Evolutionary conservation across 2,797 vertebrate genomes (phyloP).

Genomic region (Myotis pilosus): DNA sequence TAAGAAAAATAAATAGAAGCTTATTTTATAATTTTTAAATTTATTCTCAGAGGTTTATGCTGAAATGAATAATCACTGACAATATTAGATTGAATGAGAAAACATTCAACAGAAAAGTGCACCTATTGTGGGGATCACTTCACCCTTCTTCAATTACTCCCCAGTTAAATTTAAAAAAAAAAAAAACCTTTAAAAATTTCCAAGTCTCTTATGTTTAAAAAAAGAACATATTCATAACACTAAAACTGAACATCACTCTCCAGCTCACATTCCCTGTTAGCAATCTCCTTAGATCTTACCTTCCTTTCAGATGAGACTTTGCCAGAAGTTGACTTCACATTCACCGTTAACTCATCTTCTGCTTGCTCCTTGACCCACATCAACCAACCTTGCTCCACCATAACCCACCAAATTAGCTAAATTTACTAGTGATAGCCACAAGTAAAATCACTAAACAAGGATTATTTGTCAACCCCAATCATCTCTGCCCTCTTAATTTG

Average conservation of each 20-base stretch:
- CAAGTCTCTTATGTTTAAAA: neutral
- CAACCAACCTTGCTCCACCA: fast-evolving
- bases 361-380: neutral
- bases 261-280: neutral
- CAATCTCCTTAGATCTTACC: neutral
- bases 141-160: neutral
- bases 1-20: neutral
- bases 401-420: neutral
- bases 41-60: neutral
- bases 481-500: neutral
- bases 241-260: neutral
- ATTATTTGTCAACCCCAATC: neutral
- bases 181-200: neutral
- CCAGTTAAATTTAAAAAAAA: neutral
- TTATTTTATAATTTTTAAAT: neutral
- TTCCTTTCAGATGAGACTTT: neutral
- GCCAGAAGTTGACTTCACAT: neutral
- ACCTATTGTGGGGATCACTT: neutral
- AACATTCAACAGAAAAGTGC: neutral
- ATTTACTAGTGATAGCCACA: neutral
- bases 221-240: neutral
- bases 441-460: neutral
- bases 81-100: neutral
- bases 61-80: neutral
- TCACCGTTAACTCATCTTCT: neutral